Base-by-base conservation (phyloP, 1,140 invertebrate genomes). In the Pissodes strobi region DNA sequence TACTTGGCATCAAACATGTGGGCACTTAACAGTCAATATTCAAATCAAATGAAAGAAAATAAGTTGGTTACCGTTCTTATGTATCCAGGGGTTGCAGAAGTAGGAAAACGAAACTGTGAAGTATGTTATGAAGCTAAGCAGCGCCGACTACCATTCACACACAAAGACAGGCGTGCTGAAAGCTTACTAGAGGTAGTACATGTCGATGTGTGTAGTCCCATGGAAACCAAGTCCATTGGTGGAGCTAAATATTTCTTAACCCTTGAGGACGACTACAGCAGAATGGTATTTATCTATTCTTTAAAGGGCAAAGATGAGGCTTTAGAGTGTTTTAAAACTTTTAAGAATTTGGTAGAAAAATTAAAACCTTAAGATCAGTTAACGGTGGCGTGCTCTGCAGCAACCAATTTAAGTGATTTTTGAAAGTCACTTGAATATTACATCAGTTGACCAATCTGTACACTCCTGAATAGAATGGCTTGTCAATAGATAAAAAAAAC, bases 231-330 rank as follows among this genome's bases (percentile, higher is more conserved):
- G 2, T 4, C 66, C 77, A 9, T 45, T 73, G 74, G 72, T 34
- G 75, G 74, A 21, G 53, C 71, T 76, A n/a, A n/a, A n/a, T n/a
- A n/a, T n/a, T n/a, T n/a, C n/a, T n/a, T n/a, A n/a, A n/a, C n/a
- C n/a, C n/a, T 79, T 38, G 69, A 71, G 41, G 77, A 79, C 70
- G 75, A 79, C 62, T 79, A 37, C 52, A 76, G 70, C 15, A 67
- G 69, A 68, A 78, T 74, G 63, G 46, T 34, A 10, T 64, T 73
- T 46, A 69, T 79, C 12, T 79, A 78, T 64, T 70, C 79, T n/a
- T 73, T 78, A 8, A 73, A 74, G 64, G 52, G 45, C n/a, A 76
- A 79, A 64, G 37, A 30, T 68, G 57, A 76, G 66, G 69, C 70
- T 2, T 68, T 66, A 13, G 22, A 67, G 6, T 30, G 67, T 66